Evolutionary conservation across 37 sponge, comb jelly and placozoan genomes (phyloP), one percentile per base, ranked within the genome.

Genomic region (Haliclona indistincta): DNA sequence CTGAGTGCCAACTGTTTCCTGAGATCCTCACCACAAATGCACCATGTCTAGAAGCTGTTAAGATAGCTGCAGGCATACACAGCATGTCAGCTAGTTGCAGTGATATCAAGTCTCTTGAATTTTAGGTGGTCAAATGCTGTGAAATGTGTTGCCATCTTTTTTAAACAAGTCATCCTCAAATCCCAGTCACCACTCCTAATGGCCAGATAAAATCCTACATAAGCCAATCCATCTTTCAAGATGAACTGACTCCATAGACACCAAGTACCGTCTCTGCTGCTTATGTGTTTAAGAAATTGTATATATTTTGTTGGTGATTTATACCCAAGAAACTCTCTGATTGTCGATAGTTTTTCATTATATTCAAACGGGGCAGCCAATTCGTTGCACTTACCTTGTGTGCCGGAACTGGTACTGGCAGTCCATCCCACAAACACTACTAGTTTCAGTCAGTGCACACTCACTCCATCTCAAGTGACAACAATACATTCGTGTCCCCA

Each of bases 221-320:
- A 69, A 4, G 70, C 47, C 70, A 69, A 28, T 40, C 49, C 70
- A 69, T 69, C 70, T 17, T 13, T 40, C n/a, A 69, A 69, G 4
- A 69, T 49, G 43, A 69, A 69, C 51, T 69, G 70, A 38, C 39
- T 29, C 70, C 70, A 69, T 20, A 69, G 43, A 20, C 32, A 43
- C 77, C 77, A 76, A 38, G 77, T 76, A 4, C 60, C 64, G 42
- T 75, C 75, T 62, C 25, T 60, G 2, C 23, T 38, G 32, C 47
- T 63, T 25, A 40, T 58, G 7, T 43, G 26, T 20, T 76, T 30
- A 5, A 76, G 2, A 71, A 71, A 71, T 19, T 32, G 20, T 33
- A 30, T 47, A 10, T 51, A 71, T 28, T 71, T n/a, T n/a, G n/a
- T n/a, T n/a, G n/a, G n/a, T n/a, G n/a, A n/a, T n/a, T n/a, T n/a